These are phyloP conservation scores for Macrotrachela quadricornifera DNA, from an alignment of 1,140 invertebrate species.

Conservation along the genomic window DNA sequence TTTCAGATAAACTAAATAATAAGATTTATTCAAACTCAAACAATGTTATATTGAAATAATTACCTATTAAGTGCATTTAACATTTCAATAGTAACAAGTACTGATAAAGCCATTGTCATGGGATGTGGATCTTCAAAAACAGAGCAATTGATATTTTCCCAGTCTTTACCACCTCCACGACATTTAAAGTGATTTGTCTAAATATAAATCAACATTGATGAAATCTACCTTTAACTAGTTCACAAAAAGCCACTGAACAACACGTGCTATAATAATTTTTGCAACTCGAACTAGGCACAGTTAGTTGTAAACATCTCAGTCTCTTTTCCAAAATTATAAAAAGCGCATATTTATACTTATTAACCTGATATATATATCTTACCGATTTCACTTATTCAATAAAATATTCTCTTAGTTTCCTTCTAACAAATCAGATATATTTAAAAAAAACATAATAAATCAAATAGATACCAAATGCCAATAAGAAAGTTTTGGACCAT, in stretches of 20 bases:
- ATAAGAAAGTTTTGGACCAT: slow-evolving; percentile 9
- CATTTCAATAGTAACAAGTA: slow-evolving; percentile 99
- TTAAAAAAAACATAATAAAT: neutral
- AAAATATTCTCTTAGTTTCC: neutral
- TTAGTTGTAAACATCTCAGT: no score
- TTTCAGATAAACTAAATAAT: slow-evolving; percentile 69
- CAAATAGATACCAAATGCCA: slow-evolving; percentile 8
- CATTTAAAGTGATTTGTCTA: slow-evolving; percentile 35
- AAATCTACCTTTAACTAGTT: no score
- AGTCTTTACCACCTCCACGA: slow-evolving; percentile 31
- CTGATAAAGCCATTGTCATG: slow-evolving; percentile 98
- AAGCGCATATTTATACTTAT: no score
- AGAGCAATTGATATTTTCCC: slow-evolving; percentile 74
- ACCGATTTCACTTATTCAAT: no score
- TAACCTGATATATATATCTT: no score
- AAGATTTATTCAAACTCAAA: no score
- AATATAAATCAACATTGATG: no score
- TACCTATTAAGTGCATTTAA: slow-evolving; percentile 98
- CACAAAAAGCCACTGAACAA: no score
- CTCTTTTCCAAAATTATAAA: no score
- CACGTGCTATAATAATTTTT: no score
- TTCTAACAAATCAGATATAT: neutral
- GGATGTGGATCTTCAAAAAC: slow-evolving; percentile 94
- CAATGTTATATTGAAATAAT: slow-evolving; percentile 11
- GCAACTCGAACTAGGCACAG: no score